Evolutionary conservation across 2,113 vertebrate species (phyloP), one percentile per base, ranked within the genome.

Genomic region (Phyllopteryx taeniolatus): DNA sequence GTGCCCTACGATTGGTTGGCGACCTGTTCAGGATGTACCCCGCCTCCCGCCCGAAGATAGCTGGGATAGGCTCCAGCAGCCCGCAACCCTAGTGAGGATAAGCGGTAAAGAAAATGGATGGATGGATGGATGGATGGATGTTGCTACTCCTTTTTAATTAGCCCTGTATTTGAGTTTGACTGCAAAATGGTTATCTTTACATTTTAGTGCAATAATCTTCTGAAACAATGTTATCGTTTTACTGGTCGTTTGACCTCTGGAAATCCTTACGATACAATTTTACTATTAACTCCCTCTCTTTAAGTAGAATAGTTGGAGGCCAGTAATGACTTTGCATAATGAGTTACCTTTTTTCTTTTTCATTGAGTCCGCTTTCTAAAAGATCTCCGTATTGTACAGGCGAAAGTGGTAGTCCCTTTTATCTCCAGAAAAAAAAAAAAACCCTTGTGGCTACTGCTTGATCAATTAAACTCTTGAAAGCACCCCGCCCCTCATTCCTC

Each of bases 381-480:
- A 89, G 86, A 92, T 90, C 88, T 86, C 79, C 75, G 85, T 80
- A 91, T 92, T 93, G 90, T 93, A 83, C 83, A 81, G 86, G 68
- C 79, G 75, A 89, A 81, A 85, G 84, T 78, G 86, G 80, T 79
- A 81, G 88, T 89, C 84, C 80, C 81, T 86, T 92, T 93, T 93
- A 93, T 93, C 91, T 91, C 70, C 33, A 79, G 77, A 86, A 87
- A 85, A 85, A 88, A 87, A 79, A 87, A 85, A 85, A 88, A 88
- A 79, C 69, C 85, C 86, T 86, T 74, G 83, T 89, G 90, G 90
- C 89, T 89, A 89, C 87, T 84, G 85, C 88, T 90, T 92, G 91
- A 93, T 93, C 91, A 93, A 93, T 93, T 93, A 93, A 92, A 92
- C 87, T 86, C 87, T 85, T 92, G 91, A 93, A 92, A 92, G 86